Conservation (phyloP, 1,140 invertebrate species). For the Heliconius melpomene region DNA sequence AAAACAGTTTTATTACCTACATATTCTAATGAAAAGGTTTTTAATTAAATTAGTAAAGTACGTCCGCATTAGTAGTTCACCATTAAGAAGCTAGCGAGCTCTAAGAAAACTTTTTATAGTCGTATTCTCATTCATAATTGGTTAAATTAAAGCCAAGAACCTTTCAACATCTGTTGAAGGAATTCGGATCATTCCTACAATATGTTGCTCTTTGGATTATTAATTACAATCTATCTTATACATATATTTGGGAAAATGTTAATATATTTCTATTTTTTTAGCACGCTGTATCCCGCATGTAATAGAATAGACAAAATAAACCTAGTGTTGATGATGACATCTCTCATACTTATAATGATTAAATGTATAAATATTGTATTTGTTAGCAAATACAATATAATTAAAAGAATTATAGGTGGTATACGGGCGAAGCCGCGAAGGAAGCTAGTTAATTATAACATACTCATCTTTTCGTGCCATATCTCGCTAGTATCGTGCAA, state of each 20-base stretch:
- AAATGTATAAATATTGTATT: no score
- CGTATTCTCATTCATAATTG: background rate
- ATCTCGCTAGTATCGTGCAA: background rate
- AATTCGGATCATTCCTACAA: background rate
- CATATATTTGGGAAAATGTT: no score
- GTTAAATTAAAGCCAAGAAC: background rate
- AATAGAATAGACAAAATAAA: no score
- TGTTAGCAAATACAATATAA: no score
- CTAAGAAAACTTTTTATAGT: slow-evolving; percentile 1
- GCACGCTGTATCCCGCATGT: no score
- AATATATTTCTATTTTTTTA: background rate
- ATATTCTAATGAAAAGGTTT: background rate
- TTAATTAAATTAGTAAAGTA: background rate
- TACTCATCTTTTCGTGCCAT: background rate
- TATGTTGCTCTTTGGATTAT: background rate
- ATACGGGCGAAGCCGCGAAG: no score
- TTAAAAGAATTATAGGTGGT: no score
- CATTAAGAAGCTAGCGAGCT: background rate
- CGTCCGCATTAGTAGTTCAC: background rate
- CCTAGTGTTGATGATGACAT: no score
- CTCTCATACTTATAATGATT: no score
- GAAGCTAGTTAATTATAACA: background rate
- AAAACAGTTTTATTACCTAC: background rate
- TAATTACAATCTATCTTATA: background rate
- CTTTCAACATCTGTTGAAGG: background rate